Conservation (phyloP, 2,113 vertebrate species). For the Redunca redunca region DNA sequence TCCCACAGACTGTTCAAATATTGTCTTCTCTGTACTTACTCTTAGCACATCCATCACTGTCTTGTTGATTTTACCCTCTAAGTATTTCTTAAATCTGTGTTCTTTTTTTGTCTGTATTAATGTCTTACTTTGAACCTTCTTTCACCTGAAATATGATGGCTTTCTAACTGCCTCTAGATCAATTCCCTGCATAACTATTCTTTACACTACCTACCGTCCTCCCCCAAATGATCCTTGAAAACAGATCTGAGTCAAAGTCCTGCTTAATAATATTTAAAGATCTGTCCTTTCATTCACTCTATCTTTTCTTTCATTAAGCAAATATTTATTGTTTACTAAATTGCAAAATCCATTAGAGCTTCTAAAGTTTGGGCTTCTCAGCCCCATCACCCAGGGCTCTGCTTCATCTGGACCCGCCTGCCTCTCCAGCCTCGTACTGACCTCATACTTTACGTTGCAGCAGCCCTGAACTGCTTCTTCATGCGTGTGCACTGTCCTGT, state of each 20-base stretch:
- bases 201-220: neutral
- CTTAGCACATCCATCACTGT: neutral
- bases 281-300: neutral
- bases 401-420: neutral
- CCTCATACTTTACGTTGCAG: neutral
- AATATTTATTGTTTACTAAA: neutral
- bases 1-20: neutral
- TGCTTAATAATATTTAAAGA: conserved; percentile 18
- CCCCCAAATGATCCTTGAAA: neutral
- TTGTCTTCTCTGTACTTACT: neutral
- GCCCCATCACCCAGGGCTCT: neutral
- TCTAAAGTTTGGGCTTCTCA: conserved; percentile 16
- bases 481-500: neutral
- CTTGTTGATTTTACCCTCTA: neutral
- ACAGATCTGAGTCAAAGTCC: neutral
- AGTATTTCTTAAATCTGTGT: conserved; percentile 9
- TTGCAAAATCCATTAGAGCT: neutral
- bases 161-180: neutral
- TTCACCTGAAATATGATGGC: neutral
- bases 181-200: neutral
- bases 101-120: neutral
- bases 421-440: neutral
- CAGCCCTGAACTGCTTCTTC: neutral
- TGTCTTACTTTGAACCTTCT: neutral
- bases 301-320: neutral